Evolutionary conservation across 2,888 invertebrate species (phyloP).

Genomic region (Eupithecia vulgata): DNA sequence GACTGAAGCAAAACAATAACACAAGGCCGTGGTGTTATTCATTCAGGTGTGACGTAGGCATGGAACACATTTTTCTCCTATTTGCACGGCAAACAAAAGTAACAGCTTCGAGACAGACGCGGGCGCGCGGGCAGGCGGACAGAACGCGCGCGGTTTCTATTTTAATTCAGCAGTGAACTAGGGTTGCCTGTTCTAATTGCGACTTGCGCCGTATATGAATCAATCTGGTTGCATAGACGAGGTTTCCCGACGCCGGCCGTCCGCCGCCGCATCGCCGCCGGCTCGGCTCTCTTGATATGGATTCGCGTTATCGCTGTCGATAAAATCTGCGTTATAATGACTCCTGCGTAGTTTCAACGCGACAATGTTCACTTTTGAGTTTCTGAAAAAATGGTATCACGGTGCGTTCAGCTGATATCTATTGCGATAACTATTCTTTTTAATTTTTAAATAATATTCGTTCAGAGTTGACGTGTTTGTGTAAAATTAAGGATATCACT

Average conservation of each 20-base stretch:
- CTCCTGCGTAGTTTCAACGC: slow-evolving; percentile 57
- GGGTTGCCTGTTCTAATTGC: slow-evolving; percentile 47
- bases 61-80: slow-evolving; percentile 76
- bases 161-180: slow-evolving; percentile 55
- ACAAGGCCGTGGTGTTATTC: slow-evolving; percentile 73
- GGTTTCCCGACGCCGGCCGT: slow-evolving; percentile 29
- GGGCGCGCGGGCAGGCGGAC: slow-evolving; percentile 61
- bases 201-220: slow-evolving; percentile 52
- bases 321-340: slow-evolving; percentile 69
- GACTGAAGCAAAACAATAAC: slow-evolving; percentile 65
- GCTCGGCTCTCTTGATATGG: slow-evolving; percentile 58
- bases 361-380: slow-evolving; percentile 80
- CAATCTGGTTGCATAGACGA: slow-evolving; percentile 47
- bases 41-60: slow-evolving; percentile 75
- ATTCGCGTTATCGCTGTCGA: slow-evolving; percentile 67
- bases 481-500: slow-evolving; percentile 53
- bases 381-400: slow-evolving; percentile 78
- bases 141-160: slow-evolving; percentile 60
- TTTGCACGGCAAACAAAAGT: slow-evolving; percentile 73
- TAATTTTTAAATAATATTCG: slow-evolving; percentile 7
- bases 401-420: slow-evolving; percentile 62
- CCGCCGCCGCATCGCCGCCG: slow-evolving; percentile 23
- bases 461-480: slow-evolving; percentile 42
- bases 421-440: slow-evolving; percentile 17
- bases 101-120: slow-evolving; percentile 63